phyloP scores from a whole-genome alignment of 2,797 vertebrate genomes.

The Pseudochirops corinnae region DNA sequence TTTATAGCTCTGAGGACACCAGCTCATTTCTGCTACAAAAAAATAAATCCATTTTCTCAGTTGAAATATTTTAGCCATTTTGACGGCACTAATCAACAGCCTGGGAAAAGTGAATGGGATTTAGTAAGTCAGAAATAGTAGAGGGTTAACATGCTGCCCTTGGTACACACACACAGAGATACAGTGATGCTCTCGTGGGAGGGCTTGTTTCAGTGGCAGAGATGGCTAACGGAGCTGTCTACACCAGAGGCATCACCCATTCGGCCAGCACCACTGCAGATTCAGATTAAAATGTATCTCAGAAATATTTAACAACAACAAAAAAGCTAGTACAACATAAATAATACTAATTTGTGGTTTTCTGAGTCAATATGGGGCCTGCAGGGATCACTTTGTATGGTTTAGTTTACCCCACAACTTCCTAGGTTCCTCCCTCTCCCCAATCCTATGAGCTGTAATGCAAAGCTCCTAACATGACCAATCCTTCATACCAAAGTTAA shows the following conservation, averaged over 20 bases:
- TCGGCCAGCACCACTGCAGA: background rate
- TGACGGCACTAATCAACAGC: conserved; percentile 18
- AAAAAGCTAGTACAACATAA: background rate
- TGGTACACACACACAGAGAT: background rate
- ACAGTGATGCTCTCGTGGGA: background rate
- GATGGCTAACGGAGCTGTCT: too few species aligned
- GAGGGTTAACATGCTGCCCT: background rate
- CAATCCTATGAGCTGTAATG: background rate
- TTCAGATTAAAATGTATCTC: background rate
- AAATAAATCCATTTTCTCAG: conserved; percentile 7
- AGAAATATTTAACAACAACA: background rate
- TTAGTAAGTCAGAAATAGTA: background rate
- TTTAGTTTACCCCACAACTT: background rate
- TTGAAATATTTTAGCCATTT: conserved; percentile 60
- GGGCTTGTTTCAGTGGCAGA: background rate
- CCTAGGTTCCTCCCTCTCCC: background rate
- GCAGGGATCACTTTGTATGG: background rate
- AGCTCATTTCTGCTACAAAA: conserved; percentile 49
- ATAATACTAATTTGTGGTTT: background rate
- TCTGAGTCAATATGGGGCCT: background rate
- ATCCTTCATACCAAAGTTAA: background rate
- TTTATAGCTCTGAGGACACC: conserved; percentile 49
- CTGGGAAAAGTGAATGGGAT: background rate
- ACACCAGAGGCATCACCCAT: background rate
- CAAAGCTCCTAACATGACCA: background rate